Percentiles rank a stretch among this genome's conserved stretches.
Conservation (phyloP, 2,113 vertebrate species). For the Zosterops hypoxanthus region DNA sequence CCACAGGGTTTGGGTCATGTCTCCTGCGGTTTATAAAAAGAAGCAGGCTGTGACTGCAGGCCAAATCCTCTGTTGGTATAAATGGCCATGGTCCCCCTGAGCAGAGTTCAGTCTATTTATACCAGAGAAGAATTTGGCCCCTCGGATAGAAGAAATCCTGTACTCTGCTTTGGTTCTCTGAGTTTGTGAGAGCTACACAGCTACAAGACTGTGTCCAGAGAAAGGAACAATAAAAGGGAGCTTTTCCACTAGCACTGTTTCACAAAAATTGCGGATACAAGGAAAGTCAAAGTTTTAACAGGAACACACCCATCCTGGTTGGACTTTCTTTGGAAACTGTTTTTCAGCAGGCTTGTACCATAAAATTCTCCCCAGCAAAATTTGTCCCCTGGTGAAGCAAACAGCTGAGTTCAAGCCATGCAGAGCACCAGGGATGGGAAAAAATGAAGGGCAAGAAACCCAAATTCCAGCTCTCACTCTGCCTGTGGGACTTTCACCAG, state of each 20-base stretch:
- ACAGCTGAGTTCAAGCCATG: neutral
- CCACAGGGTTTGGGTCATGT: neutral
- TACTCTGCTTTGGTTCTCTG: neutral
- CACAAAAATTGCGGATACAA: neutral
- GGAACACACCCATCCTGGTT: neutral
- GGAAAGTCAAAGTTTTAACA: neutral
- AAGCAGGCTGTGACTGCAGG: neutral
- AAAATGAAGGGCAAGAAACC: neutral
- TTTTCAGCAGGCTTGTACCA: neutral
- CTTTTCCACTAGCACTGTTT: neutral
- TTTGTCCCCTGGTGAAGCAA: neutral
- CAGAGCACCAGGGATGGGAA: neutral
- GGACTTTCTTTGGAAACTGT: neutral
- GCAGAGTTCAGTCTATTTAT: constrained; percentile 27
- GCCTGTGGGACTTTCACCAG: neutral
- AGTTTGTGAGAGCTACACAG: neutral
- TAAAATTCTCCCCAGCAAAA: neutral
- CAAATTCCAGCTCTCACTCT: neutral
- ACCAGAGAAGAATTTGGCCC: neutral
- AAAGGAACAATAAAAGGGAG: neutral
- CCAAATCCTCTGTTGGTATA: neutral
- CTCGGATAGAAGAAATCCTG: neutral
- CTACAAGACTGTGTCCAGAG: neutral
- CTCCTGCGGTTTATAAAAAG: neutral
- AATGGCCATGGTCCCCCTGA: neutral